Evolutionary conservation across 2,888 invertebrate species (phyloP), one percentile per base, ranked within the genome.

Genomic region (Dione vanillae): DNA sequence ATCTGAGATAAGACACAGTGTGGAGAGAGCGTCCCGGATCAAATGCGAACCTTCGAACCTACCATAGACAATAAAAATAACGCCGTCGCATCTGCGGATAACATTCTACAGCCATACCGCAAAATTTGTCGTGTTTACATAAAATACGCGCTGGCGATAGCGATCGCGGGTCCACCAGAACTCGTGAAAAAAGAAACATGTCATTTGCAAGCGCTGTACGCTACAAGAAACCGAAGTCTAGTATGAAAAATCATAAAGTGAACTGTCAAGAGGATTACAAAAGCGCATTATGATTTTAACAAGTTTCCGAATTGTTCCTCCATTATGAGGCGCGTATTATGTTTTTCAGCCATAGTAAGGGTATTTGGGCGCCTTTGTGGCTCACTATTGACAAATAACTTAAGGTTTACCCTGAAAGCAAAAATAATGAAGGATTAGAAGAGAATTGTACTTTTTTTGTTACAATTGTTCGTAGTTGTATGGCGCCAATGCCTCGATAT

Each of bases 1-100:
- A 93, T 93, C 85, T 82, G 86, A 93, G 93, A 93, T 93, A 93
- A 93, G 91, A 92, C 92, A 91, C 91, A 91, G 92, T 90, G 91
- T 86, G 87, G 89, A 90, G 89, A 86, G 87, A 89, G 87, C 73
- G 70, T 86, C 91, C 91, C 91, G 90, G 91, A 91, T 92, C 92
- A 91, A 92, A 92, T 91, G 91, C 89, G 89, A 89, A 83, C 85
- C 88, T 88, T 85, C 83, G 81, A 84, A 80, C 85, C 81, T 68
- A 80, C 81, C 83, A 87, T 88, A 89, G 88, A 91, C 89, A 91
- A 92, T 91, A 90, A 90, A 90, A 92, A 87, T 88, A 91, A 89
- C 87, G 84, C 87, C 83, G 83, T 82, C 90, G 87, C 93, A 94
- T 94, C 94, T 94, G 94, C 92, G 87, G 85, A 82, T 85, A 84